A percentile compares a stretch with the other conserved stretches of the same genome.
phyloP scores from a whole-genome alignment of 2,797 vertebrate genomes.

The Masticophis lateralis region DNA sequence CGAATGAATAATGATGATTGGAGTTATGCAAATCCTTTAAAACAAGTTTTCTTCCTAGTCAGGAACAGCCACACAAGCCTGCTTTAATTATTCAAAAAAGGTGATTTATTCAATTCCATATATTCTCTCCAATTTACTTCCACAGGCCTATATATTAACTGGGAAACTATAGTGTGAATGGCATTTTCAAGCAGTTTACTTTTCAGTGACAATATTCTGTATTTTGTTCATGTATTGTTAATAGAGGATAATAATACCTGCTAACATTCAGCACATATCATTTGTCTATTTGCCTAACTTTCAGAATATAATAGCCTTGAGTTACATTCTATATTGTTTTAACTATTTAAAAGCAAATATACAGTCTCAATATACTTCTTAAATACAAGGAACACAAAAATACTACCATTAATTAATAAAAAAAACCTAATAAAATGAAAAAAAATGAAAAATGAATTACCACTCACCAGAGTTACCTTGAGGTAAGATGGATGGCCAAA shows the following conservation, averaged over 20 bases:
- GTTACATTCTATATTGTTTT: neutral
- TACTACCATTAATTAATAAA: neutral
- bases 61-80: neutral
- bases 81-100: neutral
- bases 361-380: neutral
- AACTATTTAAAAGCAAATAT: slow-evolving; percentile 3
- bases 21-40: neutral
- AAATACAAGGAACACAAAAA: slow-evolving; percentile 24
- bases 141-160: neutral
- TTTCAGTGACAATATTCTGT: neutral
- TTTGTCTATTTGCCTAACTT: neutral
- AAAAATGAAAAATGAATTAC: neutral
- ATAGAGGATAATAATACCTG: neutral
- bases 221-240: slow-evolving; percentile 25
- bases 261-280: slow-evolving; percentile 12
- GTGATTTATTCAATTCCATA: neutral
- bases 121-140: neutral
- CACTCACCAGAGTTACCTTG: neutral
- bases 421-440: too few relatives aligned
- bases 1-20: neutral
- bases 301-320: slow-evolving; percentile 5
- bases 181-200: slow-evolving; percentile 1
- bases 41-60: neutral
- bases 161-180: neutral
- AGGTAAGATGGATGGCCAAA: neutral